Base-by-base conservation (phyloP, 2,888 invertebrate genomes). In the Leptopilina myrica region DNA sequence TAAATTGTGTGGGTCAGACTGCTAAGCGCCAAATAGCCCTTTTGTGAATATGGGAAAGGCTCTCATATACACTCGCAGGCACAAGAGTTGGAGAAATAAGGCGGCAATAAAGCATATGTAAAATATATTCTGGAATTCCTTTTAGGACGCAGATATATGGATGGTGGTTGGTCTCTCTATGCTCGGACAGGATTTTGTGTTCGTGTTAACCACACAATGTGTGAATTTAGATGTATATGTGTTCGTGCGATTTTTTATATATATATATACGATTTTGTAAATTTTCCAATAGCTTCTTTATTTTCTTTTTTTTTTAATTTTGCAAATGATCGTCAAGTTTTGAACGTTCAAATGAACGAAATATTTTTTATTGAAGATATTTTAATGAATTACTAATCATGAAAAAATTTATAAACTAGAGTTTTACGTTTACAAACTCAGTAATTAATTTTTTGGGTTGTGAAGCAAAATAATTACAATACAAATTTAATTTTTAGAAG, bases 61-160 rank as follows among this genome's bases (percentile, higher is more conserved):
- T 56, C 73, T 73, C 56, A 73, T 73, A 49, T 12, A 49, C 49
- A 75, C 82, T 65, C 78, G 76, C 77, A 79, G 84, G 87, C 88
- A 88, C 89, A 87, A 87, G 85, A 88, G 89, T 88, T 90, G 90
- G 87, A 43, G 43, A 90, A 90, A 91, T 90, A 90, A 91, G 89
- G 89, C 89, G 89, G 91, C 91, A 90, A 91, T 91, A 91, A 91
- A 91, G 90, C 91, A 91, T 91, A 91, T 91, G 91, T 91, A 91
- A 91, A 91, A 91, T 91, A 91, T 91, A 91, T 91, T 91, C 91
- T 90, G 91, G 91, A 91, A 91, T 91, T 91, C 90, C 91, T 91
- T 91, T 91, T 90, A 89, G 89, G 90, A 91, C 90, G 89, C 88
- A 89, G 91, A 91, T 90, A 90, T 90, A 91, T 89, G 89, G 89